Evolutionary conservation across 2,113 vertebrate species (phyloP).

Genomic region (Oophaga pumilio): DNA sequence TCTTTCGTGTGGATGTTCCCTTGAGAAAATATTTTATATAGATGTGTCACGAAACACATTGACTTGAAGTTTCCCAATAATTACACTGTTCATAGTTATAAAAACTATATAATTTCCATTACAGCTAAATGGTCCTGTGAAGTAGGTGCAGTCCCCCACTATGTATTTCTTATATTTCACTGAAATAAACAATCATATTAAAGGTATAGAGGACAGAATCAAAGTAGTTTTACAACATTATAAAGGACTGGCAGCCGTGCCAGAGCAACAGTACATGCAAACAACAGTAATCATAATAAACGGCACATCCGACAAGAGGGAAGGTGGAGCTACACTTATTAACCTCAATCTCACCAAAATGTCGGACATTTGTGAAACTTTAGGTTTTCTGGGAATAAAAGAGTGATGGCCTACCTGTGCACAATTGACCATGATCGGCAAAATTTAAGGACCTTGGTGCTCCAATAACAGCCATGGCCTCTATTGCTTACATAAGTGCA

Average conservation of each 20-base stretch:
- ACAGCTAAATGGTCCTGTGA: slow-evolving; percentile 59
- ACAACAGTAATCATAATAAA: not conserved
- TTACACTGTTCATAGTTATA: slow-evolving; percentile 63
- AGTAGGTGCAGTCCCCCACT: slow-evolving; percentile 60
- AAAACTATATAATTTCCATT: slow-evolving; percentile 64
- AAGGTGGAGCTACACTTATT: not conserved
- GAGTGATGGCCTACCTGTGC: no score
- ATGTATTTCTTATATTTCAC: slow-evolving; percentile 54
- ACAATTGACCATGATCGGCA: no score
- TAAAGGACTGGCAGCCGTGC: not conserved
- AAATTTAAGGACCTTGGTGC: no score
- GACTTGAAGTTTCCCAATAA: slow-evolving; percentile 64
- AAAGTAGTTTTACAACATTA: not conserved
- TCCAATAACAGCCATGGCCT: no score
- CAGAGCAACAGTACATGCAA: not conserved
- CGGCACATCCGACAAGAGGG: not conserved
- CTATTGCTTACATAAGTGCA: no score
- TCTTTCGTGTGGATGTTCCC: slow-evolving; percentile 64
- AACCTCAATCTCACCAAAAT: no score
- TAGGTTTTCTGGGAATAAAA: not conserved
- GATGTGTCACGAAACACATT: slow-evolving; percentile 63
- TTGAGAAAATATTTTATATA: slow-evolving; percentile 66
- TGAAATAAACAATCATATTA: slow-evolving; percentile 55
- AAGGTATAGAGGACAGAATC: not conserved
- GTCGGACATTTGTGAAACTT: not conserved